Percentiles rank a stretch among this genome's conserved stretches.
These are phyloP conservation scores for Apotomis betuletana DNA, from an alignment of 2,888 invertebrate species.

Conservation along the genomic window DNA sequence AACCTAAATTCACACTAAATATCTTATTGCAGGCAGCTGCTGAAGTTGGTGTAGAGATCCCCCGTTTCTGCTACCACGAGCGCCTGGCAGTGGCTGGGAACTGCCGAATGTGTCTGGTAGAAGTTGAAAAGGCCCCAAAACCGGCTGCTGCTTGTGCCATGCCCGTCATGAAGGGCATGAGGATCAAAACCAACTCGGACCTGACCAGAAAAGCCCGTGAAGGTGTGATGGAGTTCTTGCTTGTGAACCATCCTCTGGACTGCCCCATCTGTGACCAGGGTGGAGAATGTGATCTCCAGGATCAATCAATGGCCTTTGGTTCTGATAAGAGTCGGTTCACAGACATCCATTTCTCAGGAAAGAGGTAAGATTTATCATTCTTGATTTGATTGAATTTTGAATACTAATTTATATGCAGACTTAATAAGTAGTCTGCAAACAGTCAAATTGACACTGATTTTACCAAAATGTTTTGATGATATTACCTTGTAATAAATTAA, in stretches of 20 bases:
- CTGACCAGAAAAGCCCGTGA: conserved; percentile 90
- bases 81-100: conserved; percentile 99
- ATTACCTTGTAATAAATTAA: too few species aligned
- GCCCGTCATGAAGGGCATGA: conserved; percentile 99
- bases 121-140: conserved; percentile 99
- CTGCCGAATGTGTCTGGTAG: conserved; percentile 99
- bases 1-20: conserved; percentile 4
- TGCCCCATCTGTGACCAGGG: conserved; percentile 99
- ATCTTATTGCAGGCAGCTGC: conserved; percentile 91
- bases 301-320: conserved; percentile 99
- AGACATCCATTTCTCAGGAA: conserved; percentile 95
- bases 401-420: too few species aligned
- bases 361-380: conserved; percentile 84
- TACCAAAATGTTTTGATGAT: too few species aligned
- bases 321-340: conserved; percentile 96
- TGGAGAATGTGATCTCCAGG: conserved; percentile 96
- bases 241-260: conserved; percentile 99
- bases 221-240: conserved; percentile 98
- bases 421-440: too few species aligned
- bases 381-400: not conserved
- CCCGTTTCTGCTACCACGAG: conserved; percentile 99
- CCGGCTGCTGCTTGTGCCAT: conserved; percentile 99
- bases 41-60: conserved; percentile 97
- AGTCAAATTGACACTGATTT: too few species aligned
- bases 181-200: conserved; percentile 98